Evolutionary conservation across 2,888 invertebrate species (phyloP).

Genomic region (Meiosimyza platycephala): DNA sequence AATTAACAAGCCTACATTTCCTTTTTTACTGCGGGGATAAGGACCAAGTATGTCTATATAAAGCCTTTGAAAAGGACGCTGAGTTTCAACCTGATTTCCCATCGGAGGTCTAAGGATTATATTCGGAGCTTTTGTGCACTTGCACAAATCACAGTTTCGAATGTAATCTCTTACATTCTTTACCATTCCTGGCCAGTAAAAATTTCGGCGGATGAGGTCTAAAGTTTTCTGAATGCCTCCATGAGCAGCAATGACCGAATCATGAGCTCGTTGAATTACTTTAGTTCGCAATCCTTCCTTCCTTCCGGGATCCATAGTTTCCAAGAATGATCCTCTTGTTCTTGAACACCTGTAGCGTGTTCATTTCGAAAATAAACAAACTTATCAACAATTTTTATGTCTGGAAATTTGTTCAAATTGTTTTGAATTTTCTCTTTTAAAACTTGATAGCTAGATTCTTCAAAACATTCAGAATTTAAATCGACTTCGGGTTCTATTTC

Average conservation of each 20-base stretch:
- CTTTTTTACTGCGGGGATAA: constrained; percentile 30
- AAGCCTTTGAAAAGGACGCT: constrained; percentile 34
- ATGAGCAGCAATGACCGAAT: not conserved
- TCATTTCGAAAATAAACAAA: constrained; percentile 28
- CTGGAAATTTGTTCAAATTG: constrained; percentile 17
- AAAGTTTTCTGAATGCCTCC: constrained; percentile 13
- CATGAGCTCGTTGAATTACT: not conserved
- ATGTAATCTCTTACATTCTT: constrained; percentile 7
- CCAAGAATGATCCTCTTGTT: constrained; percentile 16
- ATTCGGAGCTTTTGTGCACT: constrained; percentile 12
- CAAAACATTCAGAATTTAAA: constrained; percentile 26
- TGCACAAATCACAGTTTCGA: not conserved
- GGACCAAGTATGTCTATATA: constrained; percentile 37
- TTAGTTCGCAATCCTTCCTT: not conserved
- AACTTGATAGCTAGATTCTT: constrained; percentile 8
- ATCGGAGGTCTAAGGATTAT: not conserved
- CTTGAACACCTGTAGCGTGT: constrained; percentile 16
- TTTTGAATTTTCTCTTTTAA: constrained; percentile 10
- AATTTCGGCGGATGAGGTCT: not conserved
- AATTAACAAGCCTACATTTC: constrained; percentile 29
- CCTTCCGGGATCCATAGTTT: constrained; percentile 25
- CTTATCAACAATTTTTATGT: constrained; percentile 17
- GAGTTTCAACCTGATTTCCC: constrained; percentile 10
- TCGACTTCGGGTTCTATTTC: constrained; percentile 19
- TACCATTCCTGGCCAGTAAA: constrained; percentile 26